Conservation (phyloP, 2,113 vertebrate genomes). For the Salvator merianae region DNA sequence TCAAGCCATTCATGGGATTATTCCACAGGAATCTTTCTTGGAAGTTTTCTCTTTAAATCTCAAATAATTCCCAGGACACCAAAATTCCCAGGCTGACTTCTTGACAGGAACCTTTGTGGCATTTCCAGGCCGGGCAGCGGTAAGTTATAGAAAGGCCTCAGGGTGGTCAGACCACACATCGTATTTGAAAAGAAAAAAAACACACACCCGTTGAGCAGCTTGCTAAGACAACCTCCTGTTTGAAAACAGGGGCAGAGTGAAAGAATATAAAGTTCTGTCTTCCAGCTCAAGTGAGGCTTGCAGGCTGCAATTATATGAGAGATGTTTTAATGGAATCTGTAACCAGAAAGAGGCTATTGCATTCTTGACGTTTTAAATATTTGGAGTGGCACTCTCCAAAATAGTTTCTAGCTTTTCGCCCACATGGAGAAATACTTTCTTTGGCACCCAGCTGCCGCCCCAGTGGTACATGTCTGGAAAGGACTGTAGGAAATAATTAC, state of each 20-base stretch:
- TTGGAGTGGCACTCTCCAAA: constrained; percentile 30
- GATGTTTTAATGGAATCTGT: constrained; percentile 54
- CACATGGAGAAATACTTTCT: not conserved
- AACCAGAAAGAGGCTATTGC: constrained; percentile 36
- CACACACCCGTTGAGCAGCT: rapidly evolving
- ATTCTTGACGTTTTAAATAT: constrained; percentile 52
- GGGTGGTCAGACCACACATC: constrained; percentile 60
- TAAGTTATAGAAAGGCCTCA: rapidly evolving
- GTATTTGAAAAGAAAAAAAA: not conserved
- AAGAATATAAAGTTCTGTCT: constrained; percentile 59
- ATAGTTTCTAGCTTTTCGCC: not conserved
- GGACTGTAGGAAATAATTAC: constrained; percentile 1
- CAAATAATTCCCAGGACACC: no score
- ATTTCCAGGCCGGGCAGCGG: not conserved
- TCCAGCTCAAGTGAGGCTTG: constrained; percentile 48
- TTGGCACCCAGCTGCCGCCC: constrained; percentile 18
- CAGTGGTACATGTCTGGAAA: not conserved
- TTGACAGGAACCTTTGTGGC: not conserved
- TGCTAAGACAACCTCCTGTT: not conserved
- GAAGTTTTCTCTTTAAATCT: no score
- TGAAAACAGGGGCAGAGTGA: constrained; percentile 10
- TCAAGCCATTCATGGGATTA: no score
- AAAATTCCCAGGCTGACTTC: not conserved
- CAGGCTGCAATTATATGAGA: constrained; percentile 60
- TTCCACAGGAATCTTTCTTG: no score